phyloP scores from a whole-genome alignment of 2,797 vertebrate species.

The Epinephelus awoara region DNA sequence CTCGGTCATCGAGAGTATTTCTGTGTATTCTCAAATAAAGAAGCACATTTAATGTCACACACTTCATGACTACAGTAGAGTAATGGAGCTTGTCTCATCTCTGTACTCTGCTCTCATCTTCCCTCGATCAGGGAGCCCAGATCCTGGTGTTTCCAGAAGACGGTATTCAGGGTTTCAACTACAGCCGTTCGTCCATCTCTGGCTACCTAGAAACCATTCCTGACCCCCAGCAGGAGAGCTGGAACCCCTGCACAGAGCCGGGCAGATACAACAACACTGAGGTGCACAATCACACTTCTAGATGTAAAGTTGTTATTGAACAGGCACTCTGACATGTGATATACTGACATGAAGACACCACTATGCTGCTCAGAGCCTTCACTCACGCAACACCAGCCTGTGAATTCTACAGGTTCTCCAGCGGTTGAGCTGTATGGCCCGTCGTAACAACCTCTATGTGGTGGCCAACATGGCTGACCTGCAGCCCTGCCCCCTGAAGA shows the following conservation, averaged over 20 bases:
- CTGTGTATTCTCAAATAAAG: too few species aligned
- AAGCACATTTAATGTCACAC: neutral
- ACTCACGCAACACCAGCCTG: neutral
- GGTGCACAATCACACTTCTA: constrained; percentile 74
- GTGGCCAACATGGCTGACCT: constrained; percentile 93
- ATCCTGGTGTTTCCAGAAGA: constrained; percentile 98
- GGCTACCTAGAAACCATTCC: constrained; percentile 91
- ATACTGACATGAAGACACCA: neutral
- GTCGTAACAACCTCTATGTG: constrained; percentile 88
- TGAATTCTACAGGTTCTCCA: constrained; percentile 86
- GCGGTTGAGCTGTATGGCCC: constrained; percentile 93
- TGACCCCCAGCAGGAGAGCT: constrained; percentile 83
- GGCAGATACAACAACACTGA: constrained; percentile 90
- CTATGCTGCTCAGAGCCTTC: neutral
- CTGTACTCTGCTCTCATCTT: neutral
- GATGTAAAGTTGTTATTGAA: neutral
- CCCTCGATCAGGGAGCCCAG: constrained; percentile 87
- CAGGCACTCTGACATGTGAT: neutral
- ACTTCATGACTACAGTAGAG: neutral
- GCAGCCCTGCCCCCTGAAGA: constrained; percentile 83
- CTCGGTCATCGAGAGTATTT: too few species aligned
- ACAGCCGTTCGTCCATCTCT: constrained; percentile 89
- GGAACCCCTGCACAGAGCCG: constrained; percentile 94
- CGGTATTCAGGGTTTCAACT: constrained; percentile 95
- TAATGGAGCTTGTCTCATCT: neutral